Evolutionary conservation across 2,888 invertebrate genomes (phyloP).

Genomic region (Philhelius pedissequus): DNA sequence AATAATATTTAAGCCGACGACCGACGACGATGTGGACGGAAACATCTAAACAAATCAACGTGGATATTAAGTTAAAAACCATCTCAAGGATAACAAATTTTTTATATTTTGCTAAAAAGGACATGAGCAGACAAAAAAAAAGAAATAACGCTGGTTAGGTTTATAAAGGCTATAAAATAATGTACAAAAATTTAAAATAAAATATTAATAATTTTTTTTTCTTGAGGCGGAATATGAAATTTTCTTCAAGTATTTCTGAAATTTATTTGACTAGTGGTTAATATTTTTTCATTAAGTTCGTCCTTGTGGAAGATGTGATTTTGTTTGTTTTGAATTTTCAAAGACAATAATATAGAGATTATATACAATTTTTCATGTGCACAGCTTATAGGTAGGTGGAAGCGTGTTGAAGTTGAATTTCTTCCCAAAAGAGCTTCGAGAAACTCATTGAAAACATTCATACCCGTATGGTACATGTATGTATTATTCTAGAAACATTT

Average conservation of each 20-base stretch:
- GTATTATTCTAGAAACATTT: too few species aligned
- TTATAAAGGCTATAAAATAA: background rate
- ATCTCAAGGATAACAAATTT: conserved; percentile 28
- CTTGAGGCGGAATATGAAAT: background rate
- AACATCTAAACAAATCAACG: conserved; percentile 60
- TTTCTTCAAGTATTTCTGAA: background rate
- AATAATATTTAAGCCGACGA: conserved; percentile 47
- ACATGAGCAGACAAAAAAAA: background rate
- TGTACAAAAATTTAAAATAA: background rate
- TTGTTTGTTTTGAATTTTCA: background rate
- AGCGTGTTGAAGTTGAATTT: too few species aligned
- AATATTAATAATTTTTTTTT: too few species aligned
- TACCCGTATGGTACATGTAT: too few species aligned
- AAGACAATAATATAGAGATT: background rate
- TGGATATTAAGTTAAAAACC: conserved; percentile 25
- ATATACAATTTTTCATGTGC: too few species aligned
- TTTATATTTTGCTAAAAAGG: conserved; percentile 14
- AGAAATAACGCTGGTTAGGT: background rate
- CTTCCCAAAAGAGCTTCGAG: too few species aligned
- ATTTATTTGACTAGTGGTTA: background rate
- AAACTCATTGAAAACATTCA: too few species aligned
- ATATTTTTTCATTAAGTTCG: background rate
- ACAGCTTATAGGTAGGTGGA: too few species aligned
- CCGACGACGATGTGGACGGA: conserved; percentile 29
- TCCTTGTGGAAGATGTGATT: background rate